Percentiles rank a stretch among this genome's conserved stretches.
phyloP scores from a whole-genome alignment of 1,140 invertebrate genomes.

The Scaptomyza graminum region DNA sequence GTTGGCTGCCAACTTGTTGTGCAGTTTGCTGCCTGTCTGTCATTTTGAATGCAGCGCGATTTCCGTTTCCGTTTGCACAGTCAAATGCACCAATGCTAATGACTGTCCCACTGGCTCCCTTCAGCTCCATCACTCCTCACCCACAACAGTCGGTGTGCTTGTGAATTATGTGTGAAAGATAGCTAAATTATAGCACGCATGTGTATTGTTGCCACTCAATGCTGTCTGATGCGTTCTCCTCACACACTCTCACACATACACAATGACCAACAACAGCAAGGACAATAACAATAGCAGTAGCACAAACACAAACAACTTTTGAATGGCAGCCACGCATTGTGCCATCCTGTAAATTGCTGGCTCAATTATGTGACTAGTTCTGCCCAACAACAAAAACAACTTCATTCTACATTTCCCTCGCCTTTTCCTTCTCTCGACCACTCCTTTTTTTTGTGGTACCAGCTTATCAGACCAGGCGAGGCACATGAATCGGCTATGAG shows the following conservation, averaged over 20 bases:
- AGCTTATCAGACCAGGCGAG: slow-evolving; percentile 49
- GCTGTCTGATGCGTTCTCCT: slow-evolving; percentile 12
- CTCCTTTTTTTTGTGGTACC: slow-evolving; percentile 16
- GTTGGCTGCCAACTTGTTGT: slow-evolving; percentile 48
- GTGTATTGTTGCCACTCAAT: slow-evolving; percentile 62
- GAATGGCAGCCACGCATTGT: slow-evolving; percentile 53
- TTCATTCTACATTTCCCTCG: background rate
- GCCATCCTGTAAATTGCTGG: slow-evolving; percentile 54
- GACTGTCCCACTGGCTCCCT: slow-evolving; percentile 14
- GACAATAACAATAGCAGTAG: slow-evolving; percentile 1
- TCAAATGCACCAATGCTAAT: slow-evolving; percentile 50
- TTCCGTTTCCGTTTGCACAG: slow-evolving; percentile 55
- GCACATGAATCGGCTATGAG: slow-evolving; percentile 46
- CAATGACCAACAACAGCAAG: slow-evolving; percentile 24
- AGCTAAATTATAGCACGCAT: slow-evolving; percentile 64
- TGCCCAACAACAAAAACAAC: slow-evolving; percentile 5
- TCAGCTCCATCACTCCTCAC: background rate
- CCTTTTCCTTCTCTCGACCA: background rate
- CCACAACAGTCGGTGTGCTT: slow-evolving; percentile 13
- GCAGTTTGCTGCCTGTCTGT: slow-evolving; percentile 42
- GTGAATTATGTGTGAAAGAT: slow-evolving; percentile 64
- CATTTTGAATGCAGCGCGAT: slow-evolving; percentile 62
- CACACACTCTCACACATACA: slow-evolving; percentile 7
- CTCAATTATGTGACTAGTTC: slow-evolving; percentile 58
- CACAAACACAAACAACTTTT: slow-evolving; percentile 51